Base-by-base conservation (phyloP, 2,113 vertebrate species). In the Corydoras maculifer region DNA sequence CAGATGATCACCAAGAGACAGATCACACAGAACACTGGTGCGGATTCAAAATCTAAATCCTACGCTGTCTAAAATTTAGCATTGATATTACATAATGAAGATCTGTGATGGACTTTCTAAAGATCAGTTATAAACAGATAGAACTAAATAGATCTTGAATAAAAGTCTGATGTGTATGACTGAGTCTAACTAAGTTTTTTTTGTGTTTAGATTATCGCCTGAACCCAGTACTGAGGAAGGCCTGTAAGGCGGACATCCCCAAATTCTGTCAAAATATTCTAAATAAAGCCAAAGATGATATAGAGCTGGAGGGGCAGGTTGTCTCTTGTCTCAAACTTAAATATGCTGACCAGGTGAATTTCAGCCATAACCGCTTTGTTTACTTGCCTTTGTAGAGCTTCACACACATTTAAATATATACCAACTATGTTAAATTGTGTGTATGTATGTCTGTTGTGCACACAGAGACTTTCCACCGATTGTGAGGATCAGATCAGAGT, bases 1-100 rank as follows among this genome's bases (percentile, higher is more conserved):
- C 96, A 98, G 77, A 96, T 97, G 93, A 99, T 99, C 80, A 99
- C 96, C 74, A 98, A 98, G 82, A 92, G 96, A 53, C 96, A 99
- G 81, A 99, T 99, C 76, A 98, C 96, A 0, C 96, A 98, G 85
- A 98, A 95, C 83, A 97, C 95, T 82, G 97, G 97, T 99, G 88
- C 32, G 35, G 35, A 43, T 43, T 43, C 7, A 43, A 43, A 43
- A 8, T 43, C 35, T 8, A 8, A 43, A 43, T 5, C 35, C 2
- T 43, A 43, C 2, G 35, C 35, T 4, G 35, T 43, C 35, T 43
- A 43, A 43, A 43, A 43, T 2, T 5, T 43, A 43, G 35, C 35
- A 43, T 43, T 43, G 35, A 43, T 43, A 2, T 43, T 8, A 43
- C 7, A 8, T 43, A 43, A 43, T 43, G 7, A 43, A 43, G 35